Percentiles rank a stretch among this genome's conserved stretches.
Evolutionary conservation across 2,888 invertebrate species (phyloP).

Genomic region (Ptycholaimellus sp.): DNA sequence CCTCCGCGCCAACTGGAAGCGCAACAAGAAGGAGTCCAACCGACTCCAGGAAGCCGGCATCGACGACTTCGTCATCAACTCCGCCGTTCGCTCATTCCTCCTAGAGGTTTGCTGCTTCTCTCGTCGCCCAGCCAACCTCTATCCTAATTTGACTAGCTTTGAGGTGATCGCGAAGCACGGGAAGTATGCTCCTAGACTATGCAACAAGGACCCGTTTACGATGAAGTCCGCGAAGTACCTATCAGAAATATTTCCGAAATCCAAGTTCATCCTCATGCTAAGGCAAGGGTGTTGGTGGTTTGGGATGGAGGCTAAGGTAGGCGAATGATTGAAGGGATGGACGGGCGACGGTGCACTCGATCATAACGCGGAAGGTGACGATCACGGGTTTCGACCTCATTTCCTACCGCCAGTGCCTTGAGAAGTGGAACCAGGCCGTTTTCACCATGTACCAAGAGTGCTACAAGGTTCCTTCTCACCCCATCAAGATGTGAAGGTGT

Average conservation of each 20-base stretch:
- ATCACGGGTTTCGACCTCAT: constrained; percentile 80
- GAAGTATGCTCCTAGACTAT: constrained; percentile 61
- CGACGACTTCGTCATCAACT: constrained; percentile 66
- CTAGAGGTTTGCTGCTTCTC: constrained; percentile 12
- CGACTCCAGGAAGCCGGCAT: constrained; percentile 79
- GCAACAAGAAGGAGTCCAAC: constrained; percentile 67
- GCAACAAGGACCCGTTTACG: constrained; percentile 96
- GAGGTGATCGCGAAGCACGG: constrained; percentile 64
- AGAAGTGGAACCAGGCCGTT: constrained; percentile 56
- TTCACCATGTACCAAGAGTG: constrained; percentile 82
- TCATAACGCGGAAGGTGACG: constrained; percentile 67
- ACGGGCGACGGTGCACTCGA: constrained; percentile 89
- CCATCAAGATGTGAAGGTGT: too few species aligned
- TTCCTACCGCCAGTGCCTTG: constrained; percentile 68
- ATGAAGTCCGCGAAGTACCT: constrained; percentile 87
- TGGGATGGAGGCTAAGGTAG: background rate
- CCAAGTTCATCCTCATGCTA: constrained; percentile 91
- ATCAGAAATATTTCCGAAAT: constrained; percentile 76
- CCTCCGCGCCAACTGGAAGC: constrained; percentile 76
- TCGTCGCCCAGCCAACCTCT: background rate
- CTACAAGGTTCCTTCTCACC: too few species aligned
- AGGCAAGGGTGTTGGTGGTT: constrained; percentile 15
- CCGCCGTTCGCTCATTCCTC: constrained; percentile 85
- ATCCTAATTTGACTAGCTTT: background rate
- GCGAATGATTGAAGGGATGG: constrained; percentile 44